Evolutionary conservation across 2,797 vertebrate species (phyloP), one percentile per base, ranked within the genome.

Genomic region (Sciurus vulgaris): DNA sequence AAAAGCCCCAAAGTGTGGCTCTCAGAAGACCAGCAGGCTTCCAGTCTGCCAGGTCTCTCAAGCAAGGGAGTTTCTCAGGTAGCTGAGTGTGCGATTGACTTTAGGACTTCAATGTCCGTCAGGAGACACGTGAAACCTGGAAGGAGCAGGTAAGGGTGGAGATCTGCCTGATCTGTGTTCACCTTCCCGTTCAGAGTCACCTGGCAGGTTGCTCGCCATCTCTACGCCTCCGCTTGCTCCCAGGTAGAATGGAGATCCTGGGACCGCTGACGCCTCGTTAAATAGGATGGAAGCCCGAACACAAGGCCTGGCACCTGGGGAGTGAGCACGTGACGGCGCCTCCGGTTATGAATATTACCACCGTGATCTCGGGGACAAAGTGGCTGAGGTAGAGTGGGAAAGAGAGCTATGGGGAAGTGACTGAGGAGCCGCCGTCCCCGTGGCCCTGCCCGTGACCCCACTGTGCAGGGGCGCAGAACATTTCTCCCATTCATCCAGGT

Each of bases 401-500:
- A 22, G 63, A 35, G 51, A 59, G 78, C n/a, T 9, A 12, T 1
- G 18, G 9, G 54, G 22, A 76, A 72, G 47, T 22, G 76, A 18
- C 20, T 1, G 15, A 87, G 17, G 33, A 54, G n/a, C 30, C 18
- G 56, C 67, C 2, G 1, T n/a, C 10, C 8, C 82, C 0, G 20
- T 0, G 54, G 65, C 35, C 97, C 96, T 88, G 8, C 2, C 3
- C n/a, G 54, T 93, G 89, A 86, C 85, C 96, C 94, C 24, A 10
- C 20, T 22, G 41, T 12, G 86, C 76, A 87, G 77, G 94, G 78
- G 87, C 30, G 83, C 72, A 79, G 97, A 85, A 93, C 59, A 90
- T 92, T 7, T 65, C 65, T 69, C 74, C n/a, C 38, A 15, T 33
- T 86, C 51, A 17, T 59, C 74, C 41, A 13, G 61, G 78, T 49